Percentiles rank a stretch among this genome's conserved stretches.
Evolutionary conservation across 2,797 vertebrate genomes (phyloP).

Genomic region (Cossypha dichroa): DNA sequence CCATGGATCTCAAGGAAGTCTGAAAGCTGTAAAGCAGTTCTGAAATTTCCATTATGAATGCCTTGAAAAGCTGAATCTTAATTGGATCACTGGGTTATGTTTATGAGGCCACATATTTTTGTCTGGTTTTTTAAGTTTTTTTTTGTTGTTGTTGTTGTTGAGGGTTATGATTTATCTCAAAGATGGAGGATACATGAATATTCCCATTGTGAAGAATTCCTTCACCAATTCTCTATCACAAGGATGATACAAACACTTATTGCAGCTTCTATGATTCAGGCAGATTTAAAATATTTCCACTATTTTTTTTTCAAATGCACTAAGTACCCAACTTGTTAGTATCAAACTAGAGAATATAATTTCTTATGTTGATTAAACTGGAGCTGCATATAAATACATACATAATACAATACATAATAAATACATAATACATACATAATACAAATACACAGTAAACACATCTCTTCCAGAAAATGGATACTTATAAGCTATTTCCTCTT

Average conservation of each 20-base stretch:
- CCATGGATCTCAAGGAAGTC: neutral
- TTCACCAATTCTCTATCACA: neutral
- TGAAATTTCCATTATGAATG: conserved; percentile 47
- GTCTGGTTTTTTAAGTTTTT: neutral
- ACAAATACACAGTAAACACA: too few relatives aligned
- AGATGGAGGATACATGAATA: conserved; percentile 13
- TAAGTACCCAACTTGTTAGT: conserved; percentile 27
- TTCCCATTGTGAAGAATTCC: neutral
- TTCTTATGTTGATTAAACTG: conserved; percentile 57
- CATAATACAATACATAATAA: neutral
- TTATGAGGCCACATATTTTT: conserved; percentile 15
- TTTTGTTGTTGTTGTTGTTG: neutral
- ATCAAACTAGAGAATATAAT: conserved; percentile 50
- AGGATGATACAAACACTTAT: conserved; percentile 46
- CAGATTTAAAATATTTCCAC: conserved; percentile 37
- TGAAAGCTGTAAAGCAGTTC: conserved; percentile 40
- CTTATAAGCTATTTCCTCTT: conserved; percentile 35
- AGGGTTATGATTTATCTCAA: conserved; percentile 30
- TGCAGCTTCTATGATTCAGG: conserved; percentile 43
- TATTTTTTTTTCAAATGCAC: conserved; percentile 25
- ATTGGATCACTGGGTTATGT: conserved; percentile 27
- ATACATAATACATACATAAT: too few relatives aligned
- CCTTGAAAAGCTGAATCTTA: conserved; percentile 42
- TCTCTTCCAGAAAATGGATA: conserved; percentile 34
- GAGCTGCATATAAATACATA: conserved; percentile 9